Conservation (phyloP, 1,140 invertebrate species). For the Aphis gossypii region DNA sequence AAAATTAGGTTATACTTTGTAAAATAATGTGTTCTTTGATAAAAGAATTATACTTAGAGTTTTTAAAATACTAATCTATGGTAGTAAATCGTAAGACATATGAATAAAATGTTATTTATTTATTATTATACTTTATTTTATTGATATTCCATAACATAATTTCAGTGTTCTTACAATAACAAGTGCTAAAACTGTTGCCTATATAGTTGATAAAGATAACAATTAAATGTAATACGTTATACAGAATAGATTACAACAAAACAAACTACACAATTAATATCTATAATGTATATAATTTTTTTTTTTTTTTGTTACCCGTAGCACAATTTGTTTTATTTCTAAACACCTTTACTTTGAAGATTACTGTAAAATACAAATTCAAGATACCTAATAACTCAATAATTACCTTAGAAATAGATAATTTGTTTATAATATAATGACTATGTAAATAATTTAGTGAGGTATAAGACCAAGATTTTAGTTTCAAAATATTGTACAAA, state of each 20-base stretch:
- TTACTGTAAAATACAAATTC: background rate
- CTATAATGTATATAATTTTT: background rate
- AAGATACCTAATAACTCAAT: background rate
- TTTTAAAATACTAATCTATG: no score
- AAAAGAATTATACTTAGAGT: no score
- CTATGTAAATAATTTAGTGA: background rate
- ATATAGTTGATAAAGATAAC: background rate
- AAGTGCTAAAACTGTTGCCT: constrained; percentile 11
- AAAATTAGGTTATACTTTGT: no score
- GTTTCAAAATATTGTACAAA: background rate
- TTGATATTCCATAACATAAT: background rate
- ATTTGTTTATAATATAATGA: background rate
- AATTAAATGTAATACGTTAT: background rate
- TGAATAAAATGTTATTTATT: background rate
- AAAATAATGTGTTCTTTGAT: no score
- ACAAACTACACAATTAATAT: background rate
- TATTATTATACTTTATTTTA: background rate
- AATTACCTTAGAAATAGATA: background rate
- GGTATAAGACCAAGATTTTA: background rate
- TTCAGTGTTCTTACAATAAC: constrained; percentile 17
- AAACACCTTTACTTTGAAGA: background rate
- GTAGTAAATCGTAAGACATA: background rate
- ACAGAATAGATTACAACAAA: background rate
- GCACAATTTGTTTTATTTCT: background rate
- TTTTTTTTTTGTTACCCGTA: background rate